phyloP scores from a whole-genome alignment of 2,113 vertebrate species.

The Salvator merianae region DNA sequence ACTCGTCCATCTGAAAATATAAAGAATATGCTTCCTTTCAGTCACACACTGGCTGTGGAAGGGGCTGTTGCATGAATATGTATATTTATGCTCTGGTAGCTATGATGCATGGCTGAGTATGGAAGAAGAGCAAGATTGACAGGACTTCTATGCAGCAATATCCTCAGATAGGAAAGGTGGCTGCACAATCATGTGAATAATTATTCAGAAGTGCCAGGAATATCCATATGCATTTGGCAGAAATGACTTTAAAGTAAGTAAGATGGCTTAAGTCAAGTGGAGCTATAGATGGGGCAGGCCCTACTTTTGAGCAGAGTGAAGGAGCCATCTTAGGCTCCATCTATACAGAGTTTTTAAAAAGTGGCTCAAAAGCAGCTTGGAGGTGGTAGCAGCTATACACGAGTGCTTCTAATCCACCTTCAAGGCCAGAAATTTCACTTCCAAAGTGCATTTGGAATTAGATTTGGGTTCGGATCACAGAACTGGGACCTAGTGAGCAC shows the following conservation, averaged over 20 bases:
- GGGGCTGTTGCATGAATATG: neutral
- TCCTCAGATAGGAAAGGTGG: constrained; percentile 8
- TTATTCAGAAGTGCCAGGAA: constrained; percentile 27
- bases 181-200: neutral
- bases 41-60: neutral
- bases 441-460: too few relatives aligned
- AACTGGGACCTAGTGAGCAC: too few relatives aligned
- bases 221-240: constrained; percentile 18
- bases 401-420: too few relatives aligned
- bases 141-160: constrained; percentile 20
- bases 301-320: too few relatives aligned
- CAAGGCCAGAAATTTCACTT: too few relatives aligned
- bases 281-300: neutral
- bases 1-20: neutral
- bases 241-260: constrained; percentile 10
- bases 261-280: neutral
- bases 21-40: constrained; percentile 6
- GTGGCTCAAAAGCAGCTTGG: too few relatives aligned
- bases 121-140: constrained; percentile 19
- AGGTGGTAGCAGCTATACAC: too few relatives aligned
- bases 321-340: too few relatives aligned
- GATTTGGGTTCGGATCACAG: too few relatives aligned
- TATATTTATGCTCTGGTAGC: neutral
- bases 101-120: neutral
- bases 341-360: too few relatives aligned